A percentile compares a stretch with the other conserved stretches of the same genome.
Conservation (phyloP, 2,888 invertebrate genomes). For the Cistogaster globosa region DNA sequence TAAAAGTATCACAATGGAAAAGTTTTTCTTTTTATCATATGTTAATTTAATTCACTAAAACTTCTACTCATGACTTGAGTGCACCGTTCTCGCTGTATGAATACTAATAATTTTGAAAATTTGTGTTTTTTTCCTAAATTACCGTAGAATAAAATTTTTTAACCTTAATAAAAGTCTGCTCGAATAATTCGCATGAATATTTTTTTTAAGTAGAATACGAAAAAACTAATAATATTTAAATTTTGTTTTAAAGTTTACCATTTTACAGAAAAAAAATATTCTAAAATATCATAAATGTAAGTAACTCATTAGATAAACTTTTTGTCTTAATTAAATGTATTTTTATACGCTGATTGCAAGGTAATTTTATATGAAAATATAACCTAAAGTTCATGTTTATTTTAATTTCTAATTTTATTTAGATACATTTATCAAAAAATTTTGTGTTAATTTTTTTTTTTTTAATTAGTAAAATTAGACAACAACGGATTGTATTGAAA, state of each 20-base stretch:
- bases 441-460: too few relatives aligned
- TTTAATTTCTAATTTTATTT: too few relatives aligned
- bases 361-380: not conserved
- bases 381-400: not conserved
- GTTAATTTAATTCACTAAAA: not conserved
- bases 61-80: not conserved
- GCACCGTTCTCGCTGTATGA: not conserved
- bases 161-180: not conserved
- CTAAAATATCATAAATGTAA: not conserved
- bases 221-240: not conserved
- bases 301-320: slow-evolving; percentile 31
- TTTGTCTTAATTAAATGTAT: slow-evolving; percentile 1
- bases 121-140: too few relatives aligned
- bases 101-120: too few relatives aligned
- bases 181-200: not conserved
- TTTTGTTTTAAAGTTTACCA: not conserved
- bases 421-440: too few relatives aligned
- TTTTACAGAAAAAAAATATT: not conserved
- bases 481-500: too few relatives aligned
- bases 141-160: not conserved
- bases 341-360: not conserved
- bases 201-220: not conserved
- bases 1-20: not conserved
- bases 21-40: not conserved
- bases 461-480: too few relatives aligned